These are phyloP conservation scores for Heliocidaris erythrogramma DNA, from an alignment of 35 echinoderm and acorn worm species.

Conservation along the genomic window DNA sequence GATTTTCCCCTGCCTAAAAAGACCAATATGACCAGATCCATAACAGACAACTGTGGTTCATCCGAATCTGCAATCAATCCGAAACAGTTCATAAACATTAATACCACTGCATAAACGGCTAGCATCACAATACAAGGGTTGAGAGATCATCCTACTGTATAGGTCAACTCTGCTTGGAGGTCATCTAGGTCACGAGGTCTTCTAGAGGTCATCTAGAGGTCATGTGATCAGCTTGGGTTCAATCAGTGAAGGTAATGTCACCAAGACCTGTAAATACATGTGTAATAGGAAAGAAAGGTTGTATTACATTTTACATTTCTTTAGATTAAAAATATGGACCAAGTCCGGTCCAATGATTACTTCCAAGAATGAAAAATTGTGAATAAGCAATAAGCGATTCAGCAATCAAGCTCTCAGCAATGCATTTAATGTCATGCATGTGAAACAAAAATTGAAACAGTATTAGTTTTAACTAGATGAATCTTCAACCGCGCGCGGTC, in stretches of 20 bases:
- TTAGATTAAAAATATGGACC: too few relatives aligned
- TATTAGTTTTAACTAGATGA: too few relatives aligned
- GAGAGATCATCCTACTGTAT: background rate
- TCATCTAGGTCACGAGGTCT: background rate
- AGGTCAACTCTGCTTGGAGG: background rate
- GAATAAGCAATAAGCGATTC: background rate
- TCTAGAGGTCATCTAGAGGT: background rate
- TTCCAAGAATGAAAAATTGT: too few relatives aligned
- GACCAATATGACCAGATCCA: too few relatives aligned
- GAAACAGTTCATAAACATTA: background rate
- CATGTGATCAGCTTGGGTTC: conserved; percentile 36
- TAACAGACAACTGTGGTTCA: too few relatives aligned
- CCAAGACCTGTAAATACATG: background rate
- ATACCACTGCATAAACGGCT: background rate
- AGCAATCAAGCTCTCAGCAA: background rate
- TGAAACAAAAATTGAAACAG: too few relatives aligned
- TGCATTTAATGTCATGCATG: too few relatives aligned
- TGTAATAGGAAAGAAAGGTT: background rate
- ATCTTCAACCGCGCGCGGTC: too few relatives aligned
- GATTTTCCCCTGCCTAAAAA: too few relatives aligned
- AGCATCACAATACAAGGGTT: background rate
- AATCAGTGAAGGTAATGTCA: conserved; percentile 33
- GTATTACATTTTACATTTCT: background rate
- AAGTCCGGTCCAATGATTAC: too few relatives aligned
- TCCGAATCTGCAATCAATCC: background rate